phyloP scores from a whole-genome alignment of 2,113 vertebrate genomes.

The Xiphophorus maculatus region DNA sequence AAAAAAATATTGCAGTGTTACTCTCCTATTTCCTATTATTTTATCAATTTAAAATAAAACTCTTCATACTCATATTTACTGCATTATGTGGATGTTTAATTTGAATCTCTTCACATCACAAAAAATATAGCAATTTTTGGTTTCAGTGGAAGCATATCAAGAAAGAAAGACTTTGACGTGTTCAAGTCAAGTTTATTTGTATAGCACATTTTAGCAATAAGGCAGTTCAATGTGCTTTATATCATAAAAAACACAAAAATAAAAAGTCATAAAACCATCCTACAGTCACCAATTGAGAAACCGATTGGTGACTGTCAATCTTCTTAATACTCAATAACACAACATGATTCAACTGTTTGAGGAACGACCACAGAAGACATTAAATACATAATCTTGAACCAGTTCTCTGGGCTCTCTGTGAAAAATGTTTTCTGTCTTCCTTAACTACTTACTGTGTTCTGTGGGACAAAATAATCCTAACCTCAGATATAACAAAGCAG shows the following conservation, averaged over 20 bases:
- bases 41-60: neutral
- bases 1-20: neutral
- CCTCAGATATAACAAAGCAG: constrained; percentile 31
- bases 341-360: no score
- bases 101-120: neutral
- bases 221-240: no score
- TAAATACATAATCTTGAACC: neutral
- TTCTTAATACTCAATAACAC: no score
- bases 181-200: neutral
- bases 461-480: constrained; percentile 26
- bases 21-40: neutral
- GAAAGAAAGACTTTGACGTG: neutral
- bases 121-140: neutral
- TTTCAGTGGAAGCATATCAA: neutral
- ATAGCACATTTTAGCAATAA: no score
- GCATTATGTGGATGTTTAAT: neutral
- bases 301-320: no score
- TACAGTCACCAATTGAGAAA: no score
- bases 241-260: no score
- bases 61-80: neutral
- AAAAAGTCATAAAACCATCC: no score
- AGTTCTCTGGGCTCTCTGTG: constrained; percentile 11
- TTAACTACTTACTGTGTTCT: constrained; percentile 4
- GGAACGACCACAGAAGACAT: neutral
- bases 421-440: constrained; percentile 16